A percentile compares a stretch with the other conserved stretches of the same genome.
These are phyloP conservation scores for Pachycephala philippinensis DNA, from an alignment of 2,113 vertebrate genomes.

Conservation along the genomic window DNA sequence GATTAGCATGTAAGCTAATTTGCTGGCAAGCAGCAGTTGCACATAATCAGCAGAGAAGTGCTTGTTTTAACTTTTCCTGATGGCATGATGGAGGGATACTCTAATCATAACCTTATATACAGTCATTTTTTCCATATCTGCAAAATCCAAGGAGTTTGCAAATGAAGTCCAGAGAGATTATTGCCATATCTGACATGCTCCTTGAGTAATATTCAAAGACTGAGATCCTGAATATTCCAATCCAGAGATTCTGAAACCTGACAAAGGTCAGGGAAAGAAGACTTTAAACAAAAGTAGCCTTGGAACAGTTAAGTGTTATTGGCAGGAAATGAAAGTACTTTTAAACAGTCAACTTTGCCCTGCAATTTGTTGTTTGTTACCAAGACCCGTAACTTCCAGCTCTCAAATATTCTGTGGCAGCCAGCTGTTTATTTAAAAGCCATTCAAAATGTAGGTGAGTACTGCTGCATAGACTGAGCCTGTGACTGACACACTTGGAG, in stretches of 20 bases:
- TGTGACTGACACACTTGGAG: background rate
- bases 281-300: background rate
- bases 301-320: background rate
- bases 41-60: background rate
- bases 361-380: background rate
- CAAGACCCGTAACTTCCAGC: background rate
- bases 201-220: background rate
- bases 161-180: background rate
- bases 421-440: background rate
- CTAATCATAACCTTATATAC: background rate
- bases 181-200: background rate
- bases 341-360: background rate
- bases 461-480: background rate
- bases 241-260: background rate
- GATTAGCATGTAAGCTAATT: background rate
- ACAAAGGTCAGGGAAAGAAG: background rate
- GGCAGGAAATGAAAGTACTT: background rate
- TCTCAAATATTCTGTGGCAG: background rate
- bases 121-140: background rate
- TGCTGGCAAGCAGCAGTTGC: background rate
- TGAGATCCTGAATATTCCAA: background rate
- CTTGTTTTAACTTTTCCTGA: constrained; percentile 19
- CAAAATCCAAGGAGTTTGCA: background rate
- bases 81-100: background rate
- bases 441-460: background rate